Conservation (phyloP, 2,113 vertebrate genomes). For the Cheirogaleus medius region DNA sequence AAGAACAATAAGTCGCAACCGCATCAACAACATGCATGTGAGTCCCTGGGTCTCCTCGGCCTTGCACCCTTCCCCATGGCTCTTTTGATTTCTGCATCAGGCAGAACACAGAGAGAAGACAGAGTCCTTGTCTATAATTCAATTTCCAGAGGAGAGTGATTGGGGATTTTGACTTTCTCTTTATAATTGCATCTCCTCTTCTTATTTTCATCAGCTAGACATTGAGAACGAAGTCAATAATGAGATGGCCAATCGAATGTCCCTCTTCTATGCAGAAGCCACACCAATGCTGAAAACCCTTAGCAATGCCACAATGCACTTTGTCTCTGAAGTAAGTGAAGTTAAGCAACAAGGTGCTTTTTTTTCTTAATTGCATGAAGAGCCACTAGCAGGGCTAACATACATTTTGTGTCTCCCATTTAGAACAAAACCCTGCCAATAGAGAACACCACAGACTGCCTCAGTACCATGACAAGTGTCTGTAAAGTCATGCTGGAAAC, state of each 20-base stretch:
- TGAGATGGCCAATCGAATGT: constrained; percentile 99
- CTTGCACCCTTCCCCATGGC: fast-evolving
- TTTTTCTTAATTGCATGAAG: background rate
- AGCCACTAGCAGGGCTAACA: background rate
- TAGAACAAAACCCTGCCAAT: constrained; percentile 98
- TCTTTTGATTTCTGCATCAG: background rate
- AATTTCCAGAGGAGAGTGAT: background rate
- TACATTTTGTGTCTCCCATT: constrained; percentile 55
- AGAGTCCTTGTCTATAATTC: background rate
- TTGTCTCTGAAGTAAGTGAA: constrained; percentile 94
- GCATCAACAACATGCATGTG: constrained; percentile 99
- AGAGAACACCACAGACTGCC: constrained; percentile 98
- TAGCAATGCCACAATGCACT: constrained; percentile 96
- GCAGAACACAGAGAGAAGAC: background rate
- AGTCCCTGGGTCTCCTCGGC: constrained; percentile 77
- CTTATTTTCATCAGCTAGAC: constrained; percentile 89
- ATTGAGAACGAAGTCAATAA: constrained; percentile 99
- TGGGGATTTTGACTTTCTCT: background rate
- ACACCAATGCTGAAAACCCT: constrained; percentile 99
- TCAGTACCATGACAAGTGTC: constrained; percentile 98
- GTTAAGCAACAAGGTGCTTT: fast-evolving
- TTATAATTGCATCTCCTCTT: constrained; percentile 48
- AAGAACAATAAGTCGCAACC: constrained; percentile 96
- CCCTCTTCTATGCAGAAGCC: constrained; percentile 98
- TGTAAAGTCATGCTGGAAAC: constrained; percentile 99